Conservation (phyloP, 2,797 vertebrate species). For the Gymnothorax javanicus region DNA sequence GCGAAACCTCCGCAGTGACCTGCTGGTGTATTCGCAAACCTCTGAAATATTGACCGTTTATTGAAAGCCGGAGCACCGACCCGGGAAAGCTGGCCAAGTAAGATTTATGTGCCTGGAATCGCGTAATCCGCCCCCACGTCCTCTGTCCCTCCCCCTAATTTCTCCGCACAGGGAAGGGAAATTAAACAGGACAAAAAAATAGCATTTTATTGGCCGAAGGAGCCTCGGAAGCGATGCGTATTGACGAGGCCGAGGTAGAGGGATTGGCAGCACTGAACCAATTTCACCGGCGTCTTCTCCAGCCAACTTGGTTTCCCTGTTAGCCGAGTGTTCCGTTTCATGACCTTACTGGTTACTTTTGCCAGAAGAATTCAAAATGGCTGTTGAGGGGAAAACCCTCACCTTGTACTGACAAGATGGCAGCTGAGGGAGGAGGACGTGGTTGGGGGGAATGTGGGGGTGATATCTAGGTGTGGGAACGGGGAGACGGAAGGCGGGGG, state of each 20-base stretch:
- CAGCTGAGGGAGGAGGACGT: neutral
- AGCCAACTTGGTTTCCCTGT: neutral
- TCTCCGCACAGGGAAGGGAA: constrained; percentile 2
- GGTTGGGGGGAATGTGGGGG: neutral
- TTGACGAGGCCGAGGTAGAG: constrained; percentile 5
- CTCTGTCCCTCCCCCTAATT: neutral
- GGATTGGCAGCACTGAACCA: neutral
- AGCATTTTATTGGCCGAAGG: neutral
- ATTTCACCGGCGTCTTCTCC: neutral
- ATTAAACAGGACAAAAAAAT: constrained; percentile 27
- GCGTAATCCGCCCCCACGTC: constrained; percentile 13
- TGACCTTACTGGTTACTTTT: neutral
- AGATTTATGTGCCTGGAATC: constrained; percentile 40
- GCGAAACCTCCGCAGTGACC: neutral
- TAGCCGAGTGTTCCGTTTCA: neutral
- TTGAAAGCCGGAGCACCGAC: constrained; percentile 40
- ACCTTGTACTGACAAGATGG: neutral
- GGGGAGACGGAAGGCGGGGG: neutral
- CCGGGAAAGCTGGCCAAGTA: constrained; percentile 12
- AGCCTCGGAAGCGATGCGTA: neutral
- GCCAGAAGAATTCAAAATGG: constrained; percentile 11
- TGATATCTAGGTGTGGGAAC: neutral
- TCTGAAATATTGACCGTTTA: constrained; percentile 22
- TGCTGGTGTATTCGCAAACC: neutral
- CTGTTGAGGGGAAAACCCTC: neutral